Base-by-base conservation (phyloP, 2,797 vertebrate genomes). In the Staurois parvus region DNA sequence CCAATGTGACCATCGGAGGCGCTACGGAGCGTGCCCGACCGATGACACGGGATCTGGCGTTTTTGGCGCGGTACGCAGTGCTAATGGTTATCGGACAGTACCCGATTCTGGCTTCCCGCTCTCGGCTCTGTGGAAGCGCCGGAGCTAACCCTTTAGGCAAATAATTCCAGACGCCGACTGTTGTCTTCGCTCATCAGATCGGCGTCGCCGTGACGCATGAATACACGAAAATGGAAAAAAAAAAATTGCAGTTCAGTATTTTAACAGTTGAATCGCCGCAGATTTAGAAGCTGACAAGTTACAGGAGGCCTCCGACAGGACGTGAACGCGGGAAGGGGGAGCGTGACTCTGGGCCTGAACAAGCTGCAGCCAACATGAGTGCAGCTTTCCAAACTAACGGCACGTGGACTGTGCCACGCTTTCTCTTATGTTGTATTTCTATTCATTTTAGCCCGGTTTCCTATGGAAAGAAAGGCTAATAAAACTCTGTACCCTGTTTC, bases 381-480 rank as follows among this genome's bases (percentile, higher is more conserved):
- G n/a, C 59, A 24, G 83, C 67, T 66, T 77, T 73, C 69, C 76
- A 79, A 59, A 56, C n/a, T 66, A 73, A 48, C 29, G 79, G 80
- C 67, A 86, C 74, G 37, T 62, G 75, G 64, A 70, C 70, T 59
- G 85, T 72, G 66, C 82, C 76, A 83, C 62, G 73, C 85, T 77
- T 81, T 76, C 85, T 83, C 72, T 87, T 87, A 83, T 56, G 64
- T 83, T 87, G 85, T 87, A 87, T 87, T 87, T 83, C 79, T 87
- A 83, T 87, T 83, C 92, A 92, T 91, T 94, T 94, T 93, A 92
- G 90, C 91, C 85, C 73, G 85, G 85, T 83, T 87, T 87, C 85
- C 85, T 87, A 87, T 93, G 89, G 90, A 94, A 94, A 94, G 75
- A 76, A 94, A 91, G 94, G 93, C 92, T 94, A 92, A 84, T 87